Conservation (phyloP, 1,140 invertebrate species). For the Euura lappo region DNA sequence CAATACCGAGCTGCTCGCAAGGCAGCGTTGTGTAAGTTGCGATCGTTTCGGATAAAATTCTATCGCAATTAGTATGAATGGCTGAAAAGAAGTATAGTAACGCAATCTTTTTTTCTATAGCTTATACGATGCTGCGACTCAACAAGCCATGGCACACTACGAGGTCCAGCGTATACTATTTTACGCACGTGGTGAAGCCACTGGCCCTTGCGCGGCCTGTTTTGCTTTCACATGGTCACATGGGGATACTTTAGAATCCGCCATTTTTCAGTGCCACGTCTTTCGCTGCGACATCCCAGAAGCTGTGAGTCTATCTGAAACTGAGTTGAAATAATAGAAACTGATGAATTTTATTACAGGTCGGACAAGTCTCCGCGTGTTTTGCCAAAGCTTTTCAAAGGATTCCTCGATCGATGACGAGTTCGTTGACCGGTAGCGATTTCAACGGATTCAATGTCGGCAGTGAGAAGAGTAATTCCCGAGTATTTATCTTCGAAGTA, state of each 20-base stretch:
- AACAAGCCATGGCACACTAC: conserved; percentile 87
- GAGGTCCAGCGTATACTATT: conserved; percentile 93
- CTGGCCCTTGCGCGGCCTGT: conserved; percentile 84
- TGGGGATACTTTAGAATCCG: conserved; percentile 83
- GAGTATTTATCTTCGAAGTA: conserved; percentile 82
- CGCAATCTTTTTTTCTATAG: conserved; percentile 62
- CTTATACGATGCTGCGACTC: conserved; percentile 83
- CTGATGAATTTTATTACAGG: conserved; percentile 50
- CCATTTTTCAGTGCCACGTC: conserved; percentile 95
- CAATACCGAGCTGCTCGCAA: conserved; percentile 89
- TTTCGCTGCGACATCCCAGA: conserved; percentile 97
- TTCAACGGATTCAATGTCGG: conserved; percentile 58
- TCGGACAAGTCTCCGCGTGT: conserved; percentile 76
- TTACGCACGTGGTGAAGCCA: conserved; percentile 90
- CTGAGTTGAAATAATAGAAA: not conserved
- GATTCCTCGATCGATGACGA: conserved; percentile 77
- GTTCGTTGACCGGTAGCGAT: conserved; percentile 65
- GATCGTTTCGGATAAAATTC: conserved; percentile 12
- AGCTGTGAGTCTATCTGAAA: conserved; percentile 79
- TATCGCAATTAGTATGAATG: not conserved
- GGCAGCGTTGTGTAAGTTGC: conserved; percentile 77
- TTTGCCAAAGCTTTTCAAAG: conserved; percentile 92
- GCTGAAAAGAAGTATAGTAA: not conserved
- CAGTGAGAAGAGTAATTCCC: conserved; percentile 57
- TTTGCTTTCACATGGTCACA: conserved; percentile 98